A percentile compares a stretch with the other conserved stretches of the same genome.
Conservation (phyloP, 2,113 vertebrate genomes). For the Myrmecophaga tridactyla region DNA sequence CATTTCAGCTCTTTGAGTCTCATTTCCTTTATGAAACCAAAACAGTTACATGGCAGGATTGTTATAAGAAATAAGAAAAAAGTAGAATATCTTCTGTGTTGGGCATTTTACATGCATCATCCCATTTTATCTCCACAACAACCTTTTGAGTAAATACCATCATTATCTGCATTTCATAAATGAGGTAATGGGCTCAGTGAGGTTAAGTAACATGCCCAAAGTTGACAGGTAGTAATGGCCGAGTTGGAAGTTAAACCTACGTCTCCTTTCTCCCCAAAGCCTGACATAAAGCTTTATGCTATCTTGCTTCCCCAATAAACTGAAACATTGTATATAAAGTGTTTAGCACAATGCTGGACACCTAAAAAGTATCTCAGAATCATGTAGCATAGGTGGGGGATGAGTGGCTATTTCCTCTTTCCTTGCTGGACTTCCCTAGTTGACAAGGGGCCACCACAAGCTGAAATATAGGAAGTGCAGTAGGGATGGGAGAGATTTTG, state of each 20-base stretch:
- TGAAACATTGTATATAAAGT: background rate
- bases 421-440: background rate
- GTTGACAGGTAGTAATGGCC: background rate
- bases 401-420: background rate
- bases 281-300: background rate
- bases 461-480: background rate
- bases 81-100: background rate
- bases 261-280: background rate
- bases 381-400: background rate
- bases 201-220: background rate
- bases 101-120: background rate
- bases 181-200: background rate
- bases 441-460: background rate
- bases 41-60: background rate
- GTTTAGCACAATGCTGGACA: background rate
- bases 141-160: background rate
- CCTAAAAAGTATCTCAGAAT: background rate
- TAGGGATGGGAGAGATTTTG: background rate
- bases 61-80: conserved; percentile 2
- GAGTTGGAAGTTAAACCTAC: background rate
- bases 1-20: background rate
- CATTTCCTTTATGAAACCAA: conserved; percentile 15
- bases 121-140: background rate
- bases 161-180: background rate
- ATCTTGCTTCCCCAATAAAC: background rate